Conservation (phyloP, 2,888 invertebrate species). For the Bembecia ichneumoniformis region DNA sequence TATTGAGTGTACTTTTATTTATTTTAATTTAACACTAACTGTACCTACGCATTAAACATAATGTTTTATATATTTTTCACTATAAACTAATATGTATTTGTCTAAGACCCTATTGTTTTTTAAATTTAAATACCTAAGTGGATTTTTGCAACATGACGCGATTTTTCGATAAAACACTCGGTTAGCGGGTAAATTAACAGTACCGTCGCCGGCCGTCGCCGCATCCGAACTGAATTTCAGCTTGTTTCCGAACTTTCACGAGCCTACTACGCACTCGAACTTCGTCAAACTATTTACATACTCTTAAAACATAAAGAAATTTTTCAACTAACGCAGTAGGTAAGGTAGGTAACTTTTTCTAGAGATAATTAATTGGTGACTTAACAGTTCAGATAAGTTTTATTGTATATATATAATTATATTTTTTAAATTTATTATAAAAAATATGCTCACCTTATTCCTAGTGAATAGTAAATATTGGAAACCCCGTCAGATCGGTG, state of each 20-base stretch:
- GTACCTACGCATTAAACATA: too few species aligned
- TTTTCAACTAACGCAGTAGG: slow-evolving; percentile 11
- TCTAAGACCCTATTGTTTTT: too few species aligned
- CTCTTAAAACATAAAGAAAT: slow-evolving; percentile 13
- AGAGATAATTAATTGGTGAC: background rate
- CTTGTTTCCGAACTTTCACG: slow-evolving; percentile 38
- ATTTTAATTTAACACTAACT: too few species aligned
- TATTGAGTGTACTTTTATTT: too few species aligned
- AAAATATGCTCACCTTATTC: slow-evolving; percentile 37
- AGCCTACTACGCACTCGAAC: slow-evolving; percentile 32
- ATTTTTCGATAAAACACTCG: too few species aligned
- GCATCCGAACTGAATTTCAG: slow-evolving; percentile 45
- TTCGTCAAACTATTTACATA: slow-evolving; percentile 20
- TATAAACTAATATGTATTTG: too few species aligned
- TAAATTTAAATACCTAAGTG: too few species aligned
- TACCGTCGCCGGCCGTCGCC: slow-evolving; percentile 52
- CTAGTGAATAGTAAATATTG: slow-evolving; percentile 25
- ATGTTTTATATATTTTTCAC: too few species aligned
- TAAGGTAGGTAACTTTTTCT: too few species aligned
- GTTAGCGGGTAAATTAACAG: slow-evolving; percentile 16
- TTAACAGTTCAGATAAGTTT: background rate
- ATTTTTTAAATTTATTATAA: slow-evolving; percentile 2
- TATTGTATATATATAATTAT: background rate
- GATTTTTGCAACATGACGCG: too few species aligned
- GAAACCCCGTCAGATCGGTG: slow-evolving; percentile 6